These are phyloP conservation scores for Toxostoma redivivum DNA, from an alignment of 2,113 vertebrate species.

Conservation along the genomic window DNA sequence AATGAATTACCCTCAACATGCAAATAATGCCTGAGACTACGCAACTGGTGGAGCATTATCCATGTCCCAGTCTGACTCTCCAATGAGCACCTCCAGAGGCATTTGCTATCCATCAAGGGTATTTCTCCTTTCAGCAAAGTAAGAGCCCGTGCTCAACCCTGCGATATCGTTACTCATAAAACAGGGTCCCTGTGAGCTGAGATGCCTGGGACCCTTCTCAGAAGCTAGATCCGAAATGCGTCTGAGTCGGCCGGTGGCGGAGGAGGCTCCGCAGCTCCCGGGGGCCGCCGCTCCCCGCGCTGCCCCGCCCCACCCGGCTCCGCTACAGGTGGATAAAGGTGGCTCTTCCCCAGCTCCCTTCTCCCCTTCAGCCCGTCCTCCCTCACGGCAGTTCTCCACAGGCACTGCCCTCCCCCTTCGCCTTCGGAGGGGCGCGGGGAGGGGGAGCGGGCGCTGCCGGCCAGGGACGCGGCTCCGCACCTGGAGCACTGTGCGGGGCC, in stretches of 20 bases:
- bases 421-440: not conserved
- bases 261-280: not conserved
- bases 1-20: not conserved
- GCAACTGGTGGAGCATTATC: not conserved
- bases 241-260: not conserved
- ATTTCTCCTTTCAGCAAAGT: not conserved
- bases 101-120: accelerated
- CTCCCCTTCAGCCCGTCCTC: not conserved
- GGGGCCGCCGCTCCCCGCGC: not conserved
- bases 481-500: not conserved
- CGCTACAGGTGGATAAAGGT: not conserved
- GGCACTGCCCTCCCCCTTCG: too few relatives aligned
- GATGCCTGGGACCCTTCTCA: not conserved
- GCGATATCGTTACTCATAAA: accelerated
- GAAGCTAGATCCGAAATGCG: not conserved
- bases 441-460: not conserved
- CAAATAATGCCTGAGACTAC: not conserved
- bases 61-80: not conserved
- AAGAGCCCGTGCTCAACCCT: not conserved
- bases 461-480: not conserved
- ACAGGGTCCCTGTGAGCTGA: accelerated
- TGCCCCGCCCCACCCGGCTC: not conserved
- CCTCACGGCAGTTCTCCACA: not conserved
- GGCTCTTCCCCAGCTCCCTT: not conserved
- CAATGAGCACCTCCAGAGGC: accelerated